Conservation (phyloP, 2,888 invertebrate species). For the Drosophila kokeensis region DNA sequence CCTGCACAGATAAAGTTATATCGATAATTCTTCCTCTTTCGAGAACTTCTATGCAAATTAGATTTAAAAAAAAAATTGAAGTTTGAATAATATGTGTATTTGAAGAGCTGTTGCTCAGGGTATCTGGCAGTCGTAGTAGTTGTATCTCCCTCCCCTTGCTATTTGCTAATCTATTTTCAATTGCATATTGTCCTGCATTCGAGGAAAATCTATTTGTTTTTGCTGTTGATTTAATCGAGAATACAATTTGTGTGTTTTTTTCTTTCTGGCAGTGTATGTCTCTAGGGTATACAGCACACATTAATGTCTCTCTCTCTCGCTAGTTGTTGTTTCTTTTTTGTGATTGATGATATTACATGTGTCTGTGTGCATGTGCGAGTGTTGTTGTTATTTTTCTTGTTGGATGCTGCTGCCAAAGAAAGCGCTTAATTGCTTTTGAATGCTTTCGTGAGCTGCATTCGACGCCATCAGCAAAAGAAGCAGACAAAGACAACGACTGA, state of each 20-base stretch:
- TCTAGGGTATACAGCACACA: constrained; percentile 11
- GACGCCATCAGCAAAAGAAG: constrained; percentile 44
- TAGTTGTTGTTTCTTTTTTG: constrained; percentile 16
- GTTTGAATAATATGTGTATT: background rate
- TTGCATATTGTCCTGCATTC: background rate
- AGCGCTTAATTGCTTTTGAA: constrained; percentile 73
- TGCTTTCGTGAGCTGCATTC: constrained; percentile 68
- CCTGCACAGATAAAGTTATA: background rate
- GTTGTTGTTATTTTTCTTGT: constrained; percentile 14
- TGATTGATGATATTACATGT: constrained; percentile 67
- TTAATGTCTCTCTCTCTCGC: constrained; percentile 4
- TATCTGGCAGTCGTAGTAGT: background rate
- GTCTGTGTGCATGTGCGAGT: constrained; percentile 28
- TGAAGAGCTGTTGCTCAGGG: background rate
- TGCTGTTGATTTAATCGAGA: background rate
- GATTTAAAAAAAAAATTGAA: too few species aligned
- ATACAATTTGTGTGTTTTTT: background rate
- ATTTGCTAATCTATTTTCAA: constrained; percentile 2
- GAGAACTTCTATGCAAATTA: background rate
- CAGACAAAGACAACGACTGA: constrained; percentile 19
- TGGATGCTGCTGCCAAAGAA: constrained; percentile 53
- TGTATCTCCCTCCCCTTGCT: background rate
- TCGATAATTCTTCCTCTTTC: background rate
- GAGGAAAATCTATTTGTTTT: background rate
- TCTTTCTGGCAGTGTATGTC: constrained; percentile 4